These are phyloP conservation scores for Sphaeramia orbicularis DNA, from an alignment of 2,797 vertebrate genomes.

Conservation along the genomic window DNA sequence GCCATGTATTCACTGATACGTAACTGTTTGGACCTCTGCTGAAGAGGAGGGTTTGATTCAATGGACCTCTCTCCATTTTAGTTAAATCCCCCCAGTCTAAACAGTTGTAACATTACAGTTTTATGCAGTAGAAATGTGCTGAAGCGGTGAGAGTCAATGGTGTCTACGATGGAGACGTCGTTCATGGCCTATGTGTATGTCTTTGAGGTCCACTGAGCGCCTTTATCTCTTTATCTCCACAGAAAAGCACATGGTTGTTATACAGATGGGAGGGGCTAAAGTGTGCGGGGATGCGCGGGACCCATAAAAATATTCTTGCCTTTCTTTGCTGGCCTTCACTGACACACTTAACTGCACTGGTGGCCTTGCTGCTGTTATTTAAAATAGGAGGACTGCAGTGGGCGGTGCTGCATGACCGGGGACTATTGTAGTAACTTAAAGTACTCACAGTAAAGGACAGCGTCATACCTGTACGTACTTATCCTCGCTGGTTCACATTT, in stretches of 20 bases:
- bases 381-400: constrained; percentile 25
- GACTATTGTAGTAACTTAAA: constrained; percentile 3
- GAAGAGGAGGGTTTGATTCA: too few species aligned
- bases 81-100: too few species aligned
- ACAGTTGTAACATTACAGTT: not conserved
- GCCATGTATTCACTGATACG: too few species aligned
- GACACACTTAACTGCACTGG: constrained; percentile 9
- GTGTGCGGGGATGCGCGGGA: constrained; percentile 17
- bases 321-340: constrained; percentile 35
- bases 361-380: constrained; percentile 35
- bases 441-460: constrained; percentile 4
- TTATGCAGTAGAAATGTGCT: constrained; percentile 10
- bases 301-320: constrained; percentile 20
- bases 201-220: constrained; percentile 28
- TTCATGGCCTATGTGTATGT: constrained; percentile 2
- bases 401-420: not conserved
- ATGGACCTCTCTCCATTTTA: too few species aligned
- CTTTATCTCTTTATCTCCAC: not conserved
- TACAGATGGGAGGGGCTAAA: not conserved
- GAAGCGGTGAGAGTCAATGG: not conserved
- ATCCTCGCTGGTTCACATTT: not conserved
- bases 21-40: too few species aligned
- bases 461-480: not conserved
- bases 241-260: not conserved
- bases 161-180: not conserved